Percentiles rank a stretch among this genome's conserved stretches.
Conservation (phyloP, 1,140 invertebrate species). For the Cylas formicarius region DNA sequence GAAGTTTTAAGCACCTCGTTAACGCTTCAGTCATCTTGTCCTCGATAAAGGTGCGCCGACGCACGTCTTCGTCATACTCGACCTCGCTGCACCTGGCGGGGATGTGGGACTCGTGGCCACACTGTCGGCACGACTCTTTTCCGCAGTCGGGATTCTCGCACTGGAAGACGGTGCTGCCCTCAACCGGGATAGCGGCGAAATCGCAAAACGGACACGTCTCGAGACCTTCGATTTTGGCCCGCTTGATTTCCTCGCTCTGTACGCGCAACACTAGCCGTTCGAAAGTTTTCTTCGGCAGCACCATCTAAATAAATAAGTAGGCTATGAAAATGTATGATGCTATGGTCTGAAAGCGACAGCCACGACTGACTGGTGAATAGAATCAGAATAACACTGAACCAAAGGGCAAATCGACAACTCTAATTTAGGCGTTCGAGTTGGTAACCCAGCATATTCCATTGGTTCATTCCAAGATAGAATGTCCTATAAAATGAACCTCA, state of each 20-base stretch:
- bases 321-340: not conserved
- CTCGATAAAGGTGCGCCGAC: slow-evolving; percentile 54
- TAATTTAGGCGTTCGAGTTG: too few relatives aligned
- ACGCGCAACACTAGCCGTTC: slow-evolving; percentile 47
- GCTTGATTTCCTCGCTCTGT: slow-evolving; percentile 53
- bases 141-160: slow-evolving; percentile 59
- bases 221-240: slow-evolving; percentile 53
- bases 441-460: too few relatives aligned
- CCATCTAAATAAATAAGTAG: slow-evolving; percentile 18
- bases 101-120: slow-evolving; percentile 57
- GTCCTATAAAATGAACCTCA: too few relatives aligned
- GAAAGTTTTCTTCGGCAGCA: slow-evolving; percentile 42
- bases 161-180: slow-evolving; percentile 54
- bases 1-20: too few relatives aligned
- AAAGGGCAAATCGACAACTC: too few relatives aligned
- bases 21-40: slow-evolving; percentile 60
- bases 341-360: too few relatives aligned
- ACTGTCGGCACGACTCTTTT: slow-evolving; percentile 54
- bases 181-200: slow-evolving; percentile 50
- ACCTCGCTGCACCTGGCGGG: slow-evolving; percentile 57
- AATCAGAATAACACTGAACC: too few relatives aligned
- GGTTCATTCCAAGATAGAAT: too few relatives aligned
- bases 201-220: slow-evolving; percentile 59
- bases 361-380: too few relatives aligned
- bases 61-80: slow-evolving; percentile 50